These are phyloP conservation scores for Apis dorsata DNA, from an alignment of 1,140 invertebrate genomes.

Conservation along the genomic window DNA sequence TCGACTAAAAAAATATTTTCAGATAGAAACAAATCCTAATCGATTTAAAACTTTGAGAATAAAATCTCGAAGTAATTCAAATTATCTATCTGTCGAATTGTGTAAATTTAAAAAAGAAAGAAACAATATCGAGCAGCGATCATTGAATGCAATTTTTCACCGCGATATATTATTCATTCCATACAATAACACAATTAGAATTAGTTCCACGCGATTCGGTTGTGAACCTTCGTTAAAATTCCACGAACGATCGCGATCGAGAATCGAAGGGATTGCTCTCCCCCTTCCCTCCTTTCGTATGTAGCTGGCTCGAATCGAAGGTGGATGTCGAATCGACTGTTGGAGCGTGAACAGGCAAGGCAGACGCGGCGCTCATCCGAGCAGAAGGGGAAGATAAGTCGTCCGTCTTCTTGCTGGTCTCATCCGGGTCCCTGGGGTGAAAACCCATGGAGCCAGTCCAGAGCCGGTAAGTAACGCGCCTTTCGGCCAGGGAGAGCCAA, in stretches of 20 bases:
- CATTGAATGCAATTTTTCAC: too few relatives aligned
- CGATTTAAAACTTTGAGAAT: too few relatives aligned
- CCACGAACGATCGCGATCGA: background rate
- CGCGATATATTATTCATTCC: too few relatives aligned
- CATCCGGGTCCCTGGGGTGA: constrained; percentile 5
- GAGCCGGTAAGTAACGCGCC: constrained; percentile 4
- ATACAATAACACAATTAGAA: too few relatives aligned
- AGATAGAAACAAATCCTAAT: too few relatives aligned
- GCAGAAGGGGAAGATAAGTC: constrained; percentile 47
- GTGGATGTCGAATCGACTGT: constrained; percentile 23
- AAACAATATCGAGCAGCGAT: too few relatives aligned
- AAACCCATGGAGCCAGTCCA: background rate
- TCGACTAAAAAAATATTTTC: too few relatives aligned
- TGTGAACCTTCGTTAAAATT: too few relatives aligned
- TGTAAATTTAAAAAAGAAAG: too few relatives aligned
- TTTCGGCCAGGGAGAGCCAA: constrained; percentile 7
- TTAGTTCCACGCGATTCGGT: too few relatives aligned
- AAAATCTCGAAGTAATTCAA: too few relatives aligned
- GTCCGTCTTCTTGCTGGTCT: constrained; percentile 42
- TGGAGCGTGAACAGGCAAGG: constrained; percentile 7
- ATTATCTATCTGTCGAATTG: too few relatives aligned
- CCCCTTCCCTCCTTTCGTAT: background rate
- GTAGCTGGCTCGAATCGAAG: background rate
- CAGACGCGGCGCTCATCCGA: constrained; percentile 10
- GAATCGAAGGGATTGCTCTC: background rate